These are phyloP conservation scores for Sebastes variabilis DNA, from an alignment of 2,797 vertebrate genomes.

Conservation along the genomic window DNA sequence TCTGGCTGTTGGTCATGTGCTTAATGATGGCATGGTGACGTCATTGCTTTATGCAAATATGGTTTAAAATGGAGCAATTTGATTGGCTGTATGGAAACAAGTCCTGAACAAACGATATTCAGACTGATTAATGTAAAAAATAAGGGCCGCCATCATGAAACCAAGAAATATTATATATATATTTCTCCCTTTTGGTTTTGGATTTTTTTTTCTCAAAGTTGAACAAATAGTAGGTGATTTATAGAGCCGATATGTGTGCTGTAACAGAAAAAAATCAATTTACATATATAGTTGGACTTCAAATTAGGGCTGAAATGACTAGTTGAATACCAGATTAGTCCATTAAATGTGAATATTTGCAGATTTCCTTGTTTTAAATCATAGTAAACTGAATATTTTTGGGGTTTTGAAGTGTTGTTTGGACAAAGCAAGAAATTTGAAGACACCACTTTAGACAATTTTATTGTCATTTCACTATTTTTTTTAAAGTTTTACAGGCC, in stretches of 20 bases:
- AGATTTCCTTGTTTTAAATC: not conserved
- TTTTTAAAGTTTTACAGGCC: not conserved
- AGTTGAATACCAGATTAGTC: not conserved
- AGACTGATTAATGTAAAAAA: not conserved
- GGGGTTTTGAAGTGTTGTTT: not conserved
- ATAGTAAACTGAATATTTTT: not conserved
- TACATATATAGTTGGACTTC: not conserved
- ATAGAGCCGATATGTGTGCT: too few relatives aligned
- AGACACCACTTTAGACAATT: not conserved
- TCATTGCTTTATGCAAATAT: not conserved
- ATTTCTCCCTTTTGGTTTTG: not conserved
- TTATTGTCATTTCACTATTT: not conserved
- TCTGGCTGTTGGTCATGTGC: too few relatives aligned
- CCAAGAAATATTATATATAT: not conserved
- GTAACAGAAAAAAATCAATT: too few relatives aligned
- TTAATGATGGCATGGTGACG: not conserved
- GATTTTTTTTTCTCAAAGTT: not conserved
- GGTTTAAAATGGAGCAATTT: not conserved
- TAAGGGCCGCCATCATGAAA: not conserved
- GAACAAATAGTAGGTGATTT: too few relatives aligned
- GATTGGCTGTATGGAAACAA: not conserved
- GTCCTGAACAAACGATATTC: not conserved
- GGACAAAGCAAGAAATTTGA: not conserved
- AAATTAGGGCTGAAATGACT: too few relatives aligned
- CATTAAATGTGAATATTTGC: not conserved